Conservation (phyloP, 1,140 invertebrate species). For the Portunus trituberculatus region DNA sequence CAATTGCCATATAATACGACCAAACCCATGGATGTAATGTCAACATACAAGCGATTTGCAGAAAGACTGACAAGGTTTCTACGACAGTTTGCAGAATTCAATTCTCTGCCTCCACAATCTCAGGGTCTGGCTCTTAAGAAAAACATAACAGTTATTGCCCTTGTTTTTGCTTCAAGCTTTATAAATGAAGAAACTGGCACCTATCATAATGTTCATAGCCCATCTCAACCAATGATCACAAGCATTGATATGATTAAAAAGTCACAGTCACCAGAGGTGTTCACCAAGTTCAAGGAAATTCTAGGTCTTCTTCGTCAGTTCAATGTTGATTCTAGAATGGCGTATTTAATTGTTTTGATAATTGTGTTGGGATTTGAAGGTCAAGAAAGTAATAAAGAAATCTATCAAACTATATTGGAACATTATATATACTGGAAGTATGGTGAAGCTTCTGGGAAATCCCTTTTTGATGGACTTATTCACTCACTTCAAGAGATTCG, state of each 20-base stretch:
- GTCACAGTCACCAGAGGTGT: constrained; percentile 72
- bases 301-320: constrained; percentile 68
- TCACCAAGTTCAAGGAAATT: constrained; percentile 73
- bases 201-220: constrained; percentile 71
- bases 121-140: constrained; percentile 71
- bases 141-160: constrained; percentile 76
- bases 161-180: constrained; percentile 77
- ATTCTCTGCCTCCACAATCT: constrained; percentile 34
- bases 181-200: constrained; percentile 73
- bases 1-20: constrained; percentile 66
- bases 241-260: constrained; percentile 73
- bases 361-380: constrained; percentile 68
- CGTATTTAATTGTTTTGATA: constrained; percentile 73
- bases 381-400: constrained; percentile 43
- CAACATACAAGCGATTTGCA: constrained; percentile 68
- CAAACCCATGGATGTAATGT: constrained; percentile 62
- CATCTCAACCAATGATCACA: constrained; percentile 70
- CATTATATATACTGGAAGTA: constrained; percentile 75
- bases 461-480: constrained; percentile 65
- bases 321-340: constrained; percentile 75
- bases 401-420: constrained; percentile 65
- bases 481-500: constrained; percentile 44
- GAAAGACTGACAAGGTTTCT: constrained; percentile 73
- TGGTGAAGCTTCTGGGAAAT: constrained; percentile 67
- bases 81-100: constrained; percentile 71